These are phyloP conservation scores for Tineola bisselliella DNA, from an alignment of 2,888 invertebrate species.

Conservation along the genomic window DNA sequence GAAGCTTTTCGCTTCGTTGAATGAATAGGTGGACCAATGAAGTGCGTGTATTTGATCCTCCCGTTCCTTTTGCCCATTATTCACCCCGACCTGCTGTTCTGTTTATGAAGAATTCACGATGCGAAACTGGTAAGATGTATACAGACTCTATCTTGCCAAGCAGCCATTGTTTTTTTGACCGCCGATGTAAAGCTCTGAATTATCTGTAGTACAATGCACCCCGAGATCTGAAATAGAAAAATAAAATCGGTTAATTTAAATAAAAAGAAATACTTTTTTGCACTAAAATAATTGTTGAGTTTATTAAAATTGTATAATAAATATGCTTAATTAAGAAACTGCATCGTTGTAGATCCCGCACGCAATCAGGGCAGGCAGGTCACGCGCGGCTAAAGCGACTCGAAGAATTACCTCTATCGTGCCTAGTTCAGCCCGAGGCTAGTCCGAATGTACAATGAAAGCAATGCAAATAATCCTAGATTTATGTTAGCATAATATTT, in stretches of 20 bases:
- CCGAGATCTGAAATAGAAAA: conserved; percentile 38
- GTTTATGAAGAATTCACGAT: conserved; percentile 32
- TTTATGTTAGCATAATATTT: neutral
- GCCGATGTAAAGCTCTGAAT: neutral
- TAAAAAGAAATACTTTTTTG: neutral
- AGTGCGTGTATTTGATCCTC: conserved; percentile 62
- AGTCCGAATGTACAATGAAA: neutral
- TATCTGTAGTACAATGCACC: neutral
- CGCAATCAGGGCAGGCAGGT: conserved; percentile 58
- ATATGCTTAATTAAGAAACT: conserved; percentile 9
- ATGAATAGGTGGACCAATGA: conserved; percentile 58
- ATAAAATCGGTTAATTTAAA: conserved; percentile 18
- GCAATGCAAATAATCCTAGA: neutral
- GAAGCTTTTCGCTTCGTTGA: conserved; percentile 38
- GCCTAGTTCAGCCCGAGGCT: neutral
- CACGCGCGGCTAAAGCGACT: conserved; percentile 35
- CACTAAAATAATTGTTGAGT: neutral
- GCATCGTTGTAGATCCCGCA: conserved; percentile 46
- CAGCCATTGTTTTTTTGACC: conserved; percentile 3
- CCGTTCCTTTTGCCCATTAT: conserved; percentile 66
- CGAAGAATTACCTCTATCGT: neutral
- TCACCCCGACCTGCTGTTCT: conserved; percentile 45
- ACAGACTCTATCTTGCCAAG: neutral
- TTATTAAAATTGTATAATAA: neutral
- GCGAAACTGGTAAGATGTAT: neutral